A percentile compares a stretch with the other conserved stretches of the same genome.
These are phyloP conservation scores for Epinotia demarniana DNA, from an alignment of 2,888 invertebrate species.

Conservation along the genomic window DNA sequence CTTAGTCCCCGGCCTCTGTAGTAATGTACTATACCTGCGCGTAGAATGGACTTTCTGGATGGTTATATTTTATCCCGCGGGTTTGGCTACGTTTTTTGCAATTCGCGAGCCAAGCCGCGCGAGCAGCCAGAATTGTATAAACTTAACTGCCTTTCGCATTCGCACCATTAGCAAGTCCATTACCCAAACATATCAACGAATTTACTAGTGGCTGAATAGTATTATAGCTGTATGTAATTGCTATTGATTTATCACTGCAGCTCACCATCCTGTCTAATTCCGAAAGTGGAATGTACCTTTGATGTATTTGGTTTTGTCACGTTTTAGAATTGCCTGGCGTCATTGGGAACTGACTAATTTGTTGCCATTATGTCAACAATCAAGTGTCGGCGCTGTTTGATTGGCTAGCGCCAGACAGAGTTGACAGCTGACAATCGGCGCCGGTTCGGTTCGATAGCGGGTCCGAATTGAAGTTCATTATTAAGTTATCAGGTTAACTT, in stretches of 20 bases:
- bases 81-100: no score
- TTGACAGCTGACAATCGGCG: slow-evolving; percentile 23
- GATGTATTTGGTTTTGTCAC: not conserved
- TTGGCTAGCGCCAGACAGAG: slow-evolving; percentile 26
- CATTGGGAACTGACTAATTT: slow-evolving; percentile 28
- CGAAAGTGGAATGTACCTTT: not conserved
- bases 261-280: not conserved
- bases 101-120: no score
- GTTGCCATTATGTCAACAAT: slow-evolving; percentile 27
- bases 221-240: not conserved
- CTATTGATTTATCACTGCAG: slow-evolving; percentile 15
- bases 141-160: not conserved
- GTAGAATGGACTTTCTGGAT: no score
- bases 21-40: no score
- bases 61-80: no score
- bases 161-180: slow-evolving; percentile 15
- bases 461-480: slow-evolving; percentile 12
- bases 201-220: not conserved
- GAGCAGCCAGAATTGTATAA: not conserved
- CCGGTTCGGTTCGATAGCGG: not conserved
- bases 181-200: slow-evolving; percentile 16
- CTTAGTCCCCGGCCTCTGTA: no score
- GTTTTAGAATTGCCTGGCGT: not conserved
- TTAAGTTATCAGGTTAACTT: not conserved
- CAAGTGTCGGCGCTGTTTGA: slow-evolving; percentile 14